phyloP scores from a whole-genome alignment of 2,797 vertebrate genomes.

The Cephalopachus bancanus region DNA sequence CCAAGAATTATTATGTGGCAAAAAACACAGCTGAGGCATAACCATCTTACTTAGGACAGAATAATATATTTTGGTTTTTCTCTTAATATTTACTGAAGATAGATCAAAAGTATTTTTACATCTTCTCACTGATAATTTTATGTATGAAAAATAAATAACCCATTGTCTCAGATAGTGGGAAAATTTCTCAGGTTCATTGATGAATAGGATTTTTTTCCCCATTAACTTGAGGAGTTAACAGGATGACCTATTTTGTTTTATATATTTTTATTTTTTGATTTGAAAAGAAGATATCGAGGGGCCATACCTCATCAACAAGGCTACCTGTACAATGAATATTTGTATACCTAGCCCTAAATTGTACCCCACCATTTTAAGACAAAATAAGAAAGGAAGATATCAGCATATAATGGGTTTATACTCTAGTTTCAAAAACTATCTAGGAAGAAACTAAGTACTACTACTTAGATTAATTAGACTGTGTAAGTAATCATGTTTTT shows the following conservation, averaged over 20 bases:
- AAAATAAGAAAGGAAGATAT: too few species aligned
- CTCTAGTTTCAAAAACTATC: slow-evolving; percentile 16
- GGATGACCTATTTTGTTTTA: background rate
- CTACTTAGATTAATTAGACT: background rate
- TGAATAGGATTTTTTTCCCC: background rate
- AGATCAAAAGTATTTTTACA: background rate
- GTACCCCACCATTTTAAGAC: too few species aligned
- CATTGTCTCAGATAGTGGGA: background rate
- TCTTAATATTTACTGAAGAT: background rate
- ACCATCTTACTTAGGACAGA: background rate
- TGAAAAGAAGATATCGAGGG: background rate
- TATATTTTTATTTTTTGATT: background rate
- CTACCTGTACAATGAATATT: too few species aligned
- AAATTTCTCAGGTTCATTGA: background rate
- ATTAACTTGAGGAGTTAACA: background rate
- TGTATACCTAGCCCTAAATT: too few species aligned
- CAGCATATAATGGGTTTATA: background rate
- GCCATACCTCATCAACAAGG: background rate
- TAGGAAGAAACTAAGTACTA: background rate
- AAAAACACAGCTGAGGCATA: background rate
- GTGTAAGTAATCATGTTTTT: background rate
- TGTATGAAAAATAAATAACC: background rate
- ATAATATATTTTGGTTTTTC: background rate
- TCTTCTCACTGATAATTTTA: background rate
- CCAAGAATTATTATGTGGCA: background rate